Evolutionary conservation across 2,888 invertebrate genomes (phyloP), one percentile per base, ranked within the genome.

Genomic region (Tenthredo mesomela): DNA sequence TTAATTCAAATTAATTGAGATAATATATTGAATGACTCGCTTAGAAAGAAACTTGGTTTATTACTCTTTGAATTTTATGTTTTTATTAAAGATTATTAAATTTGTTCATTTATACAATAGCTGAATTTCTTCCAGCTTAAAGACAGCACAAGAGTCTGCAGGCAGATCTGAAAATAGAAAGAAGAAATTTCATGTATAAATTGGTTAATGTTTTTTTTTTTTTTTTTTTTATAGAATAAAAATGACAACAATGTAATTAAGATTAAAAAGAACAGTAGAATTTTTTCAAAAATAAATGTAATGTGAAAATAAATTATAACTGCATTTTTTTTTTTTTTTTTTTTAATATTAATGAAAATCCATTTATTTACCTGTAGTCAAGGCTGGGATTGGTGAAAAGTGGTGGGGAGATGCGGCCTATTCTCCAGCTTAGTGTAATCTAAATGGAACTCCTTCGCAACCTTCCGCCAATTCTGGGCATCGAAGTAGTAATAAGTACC

Each of bases 401-500:
- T 94, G 94, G 95, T 94, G 92, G 96, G 96, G 93, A 96, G 94
- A 92, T 95, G 95, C 91, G 98, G 98, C 93, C 97, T 96, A 87
- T 97, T 98, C 95, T 99, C 99, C 94, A 99, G 95, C 95, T 99
- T 99, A 95, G 98, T 98, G 95, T 99, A 99, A 95, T 99, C 99
- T 94, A 99, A 95, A 95, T 98, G 97, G 95, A 99, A 99, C 95
- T 99, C 99, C 95, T 99, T 99, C 93, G 98, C 97, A 93, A 99
- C 98, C 95, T 99, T 99, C 93, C 99, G 96, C 99, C 99, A 99
- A 94, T 97, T 99, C 94, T 98, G 97, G 93, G 98, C 98, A 95
- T 99, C 99, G 94, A 99, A 99, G 95, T 99, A 99, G 95, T 98
- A 99, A 95, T 99, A 99, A 91, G 99, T 99, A 94, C 99, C 99